Evolutionary conservation across 2,888 invertebrate species (phyloP).

Genomic region (Ochlodes sylvanus): DNA sequence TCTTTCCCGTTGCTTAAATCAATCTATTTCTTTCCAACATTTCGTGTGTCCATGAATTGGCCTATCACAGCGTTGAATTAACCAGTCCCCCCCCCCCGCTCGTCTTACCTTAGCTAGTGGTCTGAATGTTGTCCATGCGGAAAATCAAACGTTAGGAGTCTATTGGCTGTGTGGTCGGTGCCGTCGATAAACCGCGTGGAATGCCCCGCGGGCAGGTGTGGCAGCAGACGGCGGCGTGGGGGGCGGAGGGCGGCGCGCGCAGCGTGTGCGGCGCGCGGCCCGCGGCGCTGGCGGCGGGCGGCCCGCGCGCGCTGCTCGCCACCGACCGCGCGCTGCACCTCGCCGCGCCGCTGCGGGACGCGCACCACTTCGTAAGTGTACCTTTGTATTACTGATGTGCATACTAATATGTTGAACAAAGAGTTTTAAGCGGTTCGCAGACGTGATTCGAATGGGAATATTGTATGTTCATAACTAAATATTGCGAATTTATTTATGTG

Average conservation of each 20-base stretch:
- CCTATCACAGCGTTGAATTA: too few species aligned
- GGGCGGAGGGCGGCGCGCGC: conserved; percentile 53
- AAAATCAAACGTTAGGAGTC: too few species aligned
- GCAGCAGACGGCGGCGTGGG: conserved; percentile 64
- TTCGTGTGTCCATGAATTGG: too few species aligned
- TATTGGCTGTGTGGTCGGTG: too few species aligned
- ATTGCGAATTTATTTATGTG: not conserved
- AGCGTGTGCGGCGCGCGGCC: too few species aligned
- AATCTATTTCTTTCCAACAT: too few species aligned
- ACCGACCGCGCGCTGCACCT: conserved; percentile 56
- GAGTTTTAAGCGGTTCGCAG: not conserved
- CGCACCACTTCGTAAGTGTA: conserved; percentile 61
- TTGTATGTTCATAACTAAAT: not conserved
- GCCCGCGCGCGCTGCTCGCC: conserved; percentile 56
- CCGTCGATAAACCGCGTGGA: too few species aligned
- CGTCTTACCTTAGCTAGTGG: too few species aligned
- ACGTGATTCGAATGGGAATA: not conserved
- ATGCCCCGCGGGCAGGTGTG: conserved; percentile 67
- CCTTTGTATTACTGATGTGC: not conserved
- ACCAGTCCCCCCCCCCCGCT: too few species aligned
- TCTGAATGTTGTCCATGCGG: too few species aligned
- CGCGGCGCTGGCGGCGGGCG: conserved; percentile 47
- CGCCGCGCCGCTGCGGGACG: conserved; percentile 53
- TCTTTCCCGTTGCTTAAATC: too few species aligned
- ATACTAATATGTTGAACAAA: not conserved